Base-by-base conservation (phyloP, 2,888 invertebrate species). In the Drosophila meridiana region DNA sequence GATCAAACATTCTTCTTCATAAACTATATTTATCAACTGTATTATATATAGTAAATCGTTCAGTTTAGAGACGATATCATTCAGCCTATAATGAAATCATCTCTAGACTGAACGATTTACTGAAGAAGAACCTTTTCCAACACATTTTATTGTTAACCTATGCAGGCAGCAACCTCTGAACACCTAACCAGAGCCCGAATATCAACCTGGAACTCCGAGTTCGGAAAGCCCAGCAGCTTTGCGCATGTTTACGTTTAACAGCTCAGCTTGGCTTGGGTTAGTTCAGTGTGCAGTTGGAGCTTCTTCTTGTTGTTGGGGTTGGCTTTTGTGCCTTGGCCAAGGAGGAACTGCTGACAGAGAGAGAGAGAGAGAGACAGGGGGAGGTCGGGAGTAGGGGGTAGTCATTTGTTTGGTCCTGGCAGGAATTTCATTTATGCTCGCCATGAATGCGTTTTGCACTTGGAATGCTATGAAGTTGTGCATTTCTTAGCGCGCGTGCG, bases 401-500 rank as follows among this genome's bases (percentile, higher is more conserved):
- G 52, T 73, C 78, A 71, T 78, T 73, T 77, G 78, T 67, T 77
- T 73, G 75, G 64, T 63, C 65, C 70, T 64, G 57, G 48, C 67
- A 77, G 88, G 82, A 79, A 87, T 87, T 87, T 86, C 83, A 88
- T 88, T 86, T 86, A 88, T 89, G 86, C 80, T 73, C 73, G 78
- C 84, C 82, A 78, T 83, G 80, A 83, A 81, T 87, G 86, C 82
- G 85, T 89, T 77, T 79, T 87, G 77, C 77, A 79, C 86, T 81
- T 79, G 87, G 90, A 82, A 89, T 88, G 78, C 86, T 73, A 81
- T 87, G 78, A 77, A 88, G 87, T 88, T 89, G 87, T 88, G 88
- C 89, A 88, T 88, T 88, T 90, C 87, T 86, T 88, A 77, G 76
- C 72, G 86, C 88, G 90, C 90, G 88, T 88, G 82, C 88, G 73